A percentile compares a stretch with the other conserved stretches of the same genome.
phyloP scores from a whole-genome alignment of 2,113 vertebrate genomes.

The Mystacornis crossleyi region DNA sequence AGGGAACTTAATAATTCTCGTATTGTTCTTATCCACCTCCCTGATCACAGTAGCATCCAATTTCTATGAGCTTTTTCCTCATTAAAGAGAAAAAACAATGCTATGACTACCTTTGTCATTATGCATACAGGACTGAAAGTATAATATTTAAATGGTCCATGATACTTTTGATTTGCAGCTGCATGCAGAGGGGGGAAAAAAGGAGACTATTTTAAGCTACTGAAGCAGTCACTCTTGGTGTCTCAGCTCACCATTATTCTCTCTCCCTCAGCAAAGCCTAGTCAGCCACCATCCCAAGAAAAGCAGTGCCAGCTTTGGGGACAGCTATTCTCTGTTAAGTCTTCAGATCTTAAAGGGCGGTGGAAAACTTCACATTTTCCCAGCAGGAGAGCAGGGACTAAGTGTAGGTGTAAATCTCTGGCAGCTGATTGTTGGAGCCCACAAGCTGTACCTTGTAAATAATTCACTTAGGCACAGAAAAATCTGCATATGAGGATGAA shows the following conservation, averaged over 20 bases:
- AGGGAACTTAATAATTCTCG: background rate
- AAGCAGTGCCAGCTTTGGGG: background rate
- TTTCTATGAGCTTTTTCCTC: background rate
- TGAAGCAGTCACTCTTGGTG: background rate
- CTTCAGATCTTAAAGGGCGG: constrained; percentile 49
- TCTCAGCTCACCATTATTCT: background rate
- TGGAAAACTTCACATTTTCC: constrained; percentile 55
- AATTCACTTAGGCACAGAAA: constrained; percentile 75
- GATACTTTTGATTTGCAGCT: constrained; percentile 19
- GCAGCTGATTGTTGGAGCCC: constrained; percentile 71
- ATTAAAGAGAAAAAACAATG: background rate
- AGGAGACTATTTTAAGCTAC: background rate
- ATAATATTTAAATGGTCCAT: constrained; percentile 16
- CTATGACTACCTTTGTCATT: background rate
- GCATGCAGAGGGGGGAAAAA: background rate
- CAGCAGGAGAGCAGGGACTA: constrained; percentile 52
- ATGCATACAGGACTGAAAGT: background rate
- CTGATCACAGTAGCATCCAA: background rate
- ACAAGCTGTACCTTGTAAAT: constrained; percentile 77
- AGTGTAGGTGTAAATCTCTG: constrained; percentile 69
- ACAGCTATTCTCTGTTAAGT: constrained; percentile 17
- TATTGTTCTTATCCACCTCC: background rate
- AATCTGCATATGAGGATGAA: constrained; percentile 78
- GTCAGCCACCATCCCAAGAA: constrained; percentile 18
- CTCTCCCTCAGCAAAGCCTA: background rate